Evolutionary conservation across 2,888 invertebrate genomes (phyloP).

Genomic region (Dromius quadrimaculatus): DNA sequence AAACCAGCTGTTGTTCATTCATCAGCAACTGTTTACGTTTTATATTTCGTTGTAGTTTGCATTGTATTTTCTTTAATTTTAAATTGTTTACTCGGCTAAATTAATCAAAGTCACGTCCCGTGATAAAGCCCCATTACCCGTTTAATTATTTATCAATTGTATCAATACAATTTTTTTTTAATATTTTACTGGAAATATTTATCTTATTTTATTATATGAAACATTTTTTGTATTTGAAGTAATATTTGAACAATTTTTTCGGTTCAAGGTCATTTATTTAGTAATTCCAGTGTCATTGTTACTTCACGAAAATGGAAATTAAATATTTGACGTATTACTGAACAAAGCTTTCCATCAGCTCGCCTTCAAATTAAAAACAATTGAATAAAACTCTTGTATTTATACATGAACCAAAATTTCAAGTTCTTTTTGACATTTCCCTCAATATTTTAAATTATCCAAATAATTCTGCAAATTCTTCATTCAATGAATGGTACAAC

Average conservation of each 20-base stretch:
- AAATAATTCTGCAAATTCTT: slow-evolving; percentile 13
- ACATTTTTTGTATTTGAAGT: background rate
- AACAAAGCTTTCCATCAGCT: slow-evolving; percentile 8
- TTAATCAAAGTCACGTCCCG: slow-evolving; percentile 19
- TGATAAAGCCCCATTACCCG: background rate
- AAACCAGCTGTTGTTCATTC: slow-evolving; percentile 46
- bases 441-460: slow-evolving; percentile 15
- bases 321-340: background rate
- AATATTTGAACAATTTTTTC: slow-evolving; percentile 1
- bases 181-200: background rate
- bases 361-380: slow-evolving; percentile 19
- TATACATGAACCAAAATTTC: slow-evolving; percentile 33
- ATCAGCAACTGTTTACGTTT: slow-evolving; percentile 38
- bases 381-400: slow-evolving; percentile 31
- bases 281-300: slow-evolving; percentile 33
- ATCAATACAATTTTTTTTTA: too few species aligned
- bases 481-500: slow-evolving; percentile 61
- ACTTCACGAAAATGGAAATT: slow-evolving; percentile 9
- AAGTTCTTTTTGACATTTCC: slow-evolving; percentile 36
- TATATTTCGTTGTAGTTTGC: slow-evolving; percentile 13
- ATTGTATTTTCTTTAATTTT: slow-evolving; percentile 7
- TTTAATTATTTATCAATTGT: too few species aligned
- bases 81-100: too few species aligned
- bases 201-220: background rate
- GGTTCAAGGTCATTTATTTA: slow-evolving; percentile 39